Base-by-base conservation (phyloP, 2,888 invertebrate species). In the Euzophera pinguis region DNA sequence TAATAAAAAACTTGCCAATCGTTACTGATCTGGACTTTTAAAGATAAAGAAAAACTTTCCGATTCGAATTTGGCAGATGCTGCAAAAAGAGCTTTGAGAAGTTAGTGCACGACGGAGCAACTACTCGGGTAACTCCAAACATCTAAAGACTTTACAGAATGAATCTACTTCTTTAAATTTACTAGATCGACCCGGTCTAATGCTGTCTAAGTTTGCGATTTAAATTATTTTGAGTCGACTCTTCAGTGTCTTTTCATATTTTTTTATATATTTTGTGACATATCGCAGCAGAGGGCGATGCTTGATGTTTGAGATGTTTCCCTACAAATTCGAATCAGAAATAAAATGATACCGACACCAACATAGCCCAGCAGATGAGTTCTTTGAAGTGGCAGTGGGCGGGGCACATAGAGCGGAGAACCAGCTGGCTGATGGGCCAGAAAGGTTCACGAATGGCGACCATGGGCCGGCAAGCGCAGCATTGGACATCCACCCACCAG, bases 21-120 rank as follows among this genome's bases (percentile, higher is more conserved):
- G 73, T 75, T 77, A 76, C 79, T 55, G 62, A 73, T 64, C 73
- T 72, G 73, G 71, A 81, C 71, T 75, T 72, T 65, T 56, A 64
- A 74, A 77, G 74, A 78, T 77, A 82, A 79, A 83, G 77, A 77
- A 74, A 79, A 81, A 81, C 66, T 83, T 83, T 79, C 69, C 66
- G 68, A 77, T 78, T 80, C 76, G 70, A 71, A 80, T 83, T 82
- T 78, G 74, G 76, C 77, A 79, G 74, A 81, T 78, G 74, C 68
- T 72, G 64, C 71, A 75, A 78, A 77, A 76, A 73, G 67, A 71
- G 64, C 65, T 67, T 70, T 56, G 53, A 50, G 65, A 76, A 76
- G 71, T 78, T 75, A 73, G 71, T 70, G 69, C 67, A 69, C 69
- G 60, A 74, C 61, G 66, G 61, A 56, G 58, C 62, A 64, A 61